Base-by-base conservation (phyloP, 2,888 invertebrate species). In the Nysson spinosus region DNA sequence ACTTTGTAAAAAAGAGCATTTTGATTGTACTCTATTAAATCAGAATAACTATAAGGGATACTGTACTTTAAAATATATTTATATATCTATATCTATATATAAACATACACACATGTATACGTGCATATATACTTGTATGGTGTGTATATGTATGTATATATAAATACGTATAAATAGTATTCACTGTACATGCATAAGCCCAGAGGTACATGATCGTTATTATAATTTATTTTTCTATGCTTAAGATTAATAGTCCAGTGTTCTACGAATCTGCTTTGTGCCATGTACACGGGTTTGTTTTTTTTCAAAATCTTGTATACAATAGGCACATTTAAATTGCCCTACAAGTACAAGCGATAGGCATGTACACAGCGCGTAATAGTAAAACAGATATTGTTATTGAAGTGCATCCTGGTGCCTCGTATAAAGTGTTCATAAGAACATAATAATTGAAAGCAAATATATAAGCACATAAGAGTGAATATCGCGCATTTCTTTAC, bases 141-240 rank as follows among this genome's bases (percentile, higher is more conserved):
- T 63, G 47, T 63, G 52, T 60, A 40, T 50, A 42, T 24, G 19
- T 32, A 16, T 37, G 28, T 40, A 34, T 6, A 28, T 44, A 43
- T 60, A 37, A 54, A 70, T 47, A 68, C 61, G 51, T 64, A 72
- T 66, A 79, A 68, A 82, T 83, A 83, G 83, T 83, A 83, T 83
- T 84, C 83, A 82, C 72, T 83, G 82, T 84, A 83, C 72, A 81
- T 83, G 83, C 78, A 74, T 82, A 83, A 82, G 81, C 73, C 77
- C 77, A 80, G 75, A 82, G 79, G 82, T 82, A 83, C 80, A 82
- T 79, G 78, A 82, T 81, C 79, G 76, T 83, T 84, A 84, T 84
- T 84, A 83, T 85, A 83, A 85, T 85, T 85, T 85, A 85, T 85
- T 85, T 85, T 85, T 85, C 76, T 85, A 85, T 85, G 81, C 79